Conservation (phyloP, 2,888 invertebrate species). For the Zootermopsis nevadensis region DNA sequence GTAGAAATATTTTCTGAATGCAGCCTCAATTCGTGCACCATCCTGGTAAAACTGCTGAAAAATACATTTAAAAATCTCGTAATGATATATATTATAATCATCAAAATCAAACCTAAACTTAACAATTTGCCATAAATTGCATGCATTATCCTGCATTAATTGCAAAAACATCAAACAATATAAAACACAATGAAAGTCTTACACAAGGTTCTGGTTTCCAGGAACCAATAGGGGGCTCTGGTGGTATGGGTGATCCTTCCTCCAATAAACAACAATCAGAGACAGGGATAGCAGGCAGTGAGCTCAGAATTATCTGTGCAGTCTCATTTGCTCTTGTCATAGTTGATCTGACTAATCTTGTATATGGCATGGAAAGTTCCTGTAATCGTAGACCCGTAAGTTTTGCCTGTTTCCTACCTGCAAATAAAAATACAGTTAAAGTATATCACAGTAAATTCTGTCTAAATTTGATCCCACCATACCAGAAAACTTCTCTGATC, state of each 20-base stretch:
- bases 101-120: no score
- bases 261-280: slow-evolving; percentile 80
- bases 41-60: slow-evolving; percentile 92
- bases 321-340: slow-evolving; percentile 96
- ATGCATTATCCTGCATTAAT: background rate
- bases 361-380: slow-evolving; percentile 82
- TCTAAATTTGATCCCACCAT: no score
- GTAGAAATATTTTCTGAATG: slow-evolving; percentile 92
- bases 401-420: slow-evolving; percentile 87
- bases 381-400: slow-evolving; percentile 81
- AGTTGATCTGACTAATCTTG: slow-evolving; percentile 84
- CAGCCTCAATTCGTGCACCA: slow-evolving; percentile 95
- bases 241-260: slow-evolving; percentile 95
- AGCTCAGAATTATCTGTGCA: slow-evolving; percentile 80
- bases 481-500: no score
- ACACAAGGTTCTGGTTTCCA: slow-evolving; percentile 89
- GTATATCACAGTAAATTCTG: no score
- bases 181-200: slow-evolving; percentile 58
- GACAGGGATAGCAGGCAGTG: slow-evolving; percentile 70
- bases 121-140: no score
- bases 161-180: background rate
- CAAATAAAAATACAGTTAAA: slow-evolving; percentile 50
- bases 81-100: no score
- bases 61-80: no score
- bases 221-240: slow-evolving; percentile 89